phyloP scores from a whole-genome alignment of 2,113 vertebrate species.

The Syngnathus floridae region DNA sequence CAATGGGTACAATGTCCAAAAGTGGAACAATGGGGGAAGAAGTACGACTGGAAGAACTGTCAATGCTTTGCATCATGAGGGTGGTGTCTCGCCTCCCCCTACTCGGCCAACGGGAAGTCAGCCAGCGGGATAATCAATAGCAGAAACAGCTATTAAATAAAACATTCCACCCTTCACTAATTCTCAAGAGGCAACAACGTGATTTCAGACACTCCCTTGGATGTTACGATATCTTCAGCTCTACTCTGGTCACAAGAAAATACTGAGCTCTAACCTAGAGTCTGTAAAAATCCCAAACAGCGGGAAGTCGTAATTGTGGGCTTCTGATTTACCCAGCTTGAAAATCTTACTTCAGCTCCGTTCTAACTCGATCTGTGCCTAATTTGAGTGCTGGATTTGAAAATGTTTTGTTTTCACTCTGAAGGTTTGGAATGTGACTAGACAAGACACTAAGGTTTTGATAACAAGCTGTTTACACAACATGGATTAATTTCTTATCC shows the following conservation, averaged over 20 bases:
- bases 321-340: slow-evolving; percentile 22
- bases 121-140: slow-evolving; percentile 63
- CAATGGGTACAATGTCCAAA: too few species aligned
- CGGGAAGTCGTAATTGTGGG: slow-evolving; percentile 51
- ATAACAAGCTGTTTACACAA: slow-evolving; percentile 22
- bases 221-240: neutral
- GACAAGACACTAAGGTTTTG: neutral
- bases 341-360: too few species aligned
- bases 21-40: slow-evolving; percentile 11
- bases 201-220: slow-evolving; percentile 7
- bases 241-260: slow-evolving; percentile 15
- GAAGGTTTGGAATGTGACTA: neutral
- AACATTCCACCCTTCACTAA: slow-evolving; percentile 12
- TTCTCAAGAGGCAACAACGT: slow-evolving; percentile 5
- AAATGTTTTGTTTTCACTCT: neutral
- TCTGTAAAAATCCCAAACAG: slow-evolving; percentile 54
- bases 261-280: slow-evolving; percentile 37
- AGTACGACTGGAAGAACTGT: neutral
- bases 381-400: neutral
- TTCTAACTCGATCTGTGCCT: neutral
- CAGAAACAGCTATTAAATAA: slow-evolving; percentile 38
- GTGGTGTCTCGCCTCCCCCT: slow-evolving; percentile 54
- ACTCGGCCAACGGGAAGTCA: slow-evolving; percentile 51
- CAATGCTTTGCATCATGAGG: slow-evolving; percentile 17
- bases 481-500: neutral